phyloP scores from a whole-genome alignment of 2,797 vertebrate species.

The Alcedo atthis region DNA sequence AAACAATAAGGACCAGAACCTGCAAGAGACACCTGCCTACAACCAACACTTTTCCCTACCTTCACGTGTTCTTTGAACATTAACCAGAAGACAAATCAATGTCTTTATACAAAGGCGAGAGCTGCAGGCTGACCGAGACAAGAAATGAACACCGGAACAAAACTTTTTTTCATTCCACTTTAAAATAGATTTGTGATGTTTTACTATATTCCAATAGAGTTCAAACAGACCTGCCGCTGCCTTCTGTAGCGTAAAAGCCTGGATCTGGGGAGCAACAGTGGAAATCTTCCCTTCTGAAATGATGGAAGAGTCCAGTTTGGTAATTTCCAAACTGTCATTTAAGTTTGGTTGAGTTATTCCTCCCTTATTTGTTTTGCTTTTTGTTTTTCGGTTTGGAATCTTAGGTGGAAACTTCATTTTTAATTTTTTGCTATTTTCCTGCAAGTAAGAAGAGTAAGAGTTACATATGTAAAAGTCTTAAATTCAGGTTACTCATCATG shows the following conservation, averaged over 20 bases:
- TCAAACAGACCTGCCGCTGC: slow-evolving; percentile 90
- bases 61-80: neutral
- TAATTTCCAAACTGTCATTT: slow-evolving; percentile 95
- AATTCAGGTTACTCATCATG: neutral
- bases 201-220: neutral
- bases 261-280: slow-evolving; percentile 88
- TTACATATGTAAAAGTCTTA: neutral
- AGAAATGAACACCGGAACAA: neutral
- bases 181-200: neutral
- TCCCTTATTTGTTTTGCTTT: slow-evolving; percentile 95
- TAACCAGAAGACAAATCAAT: neutral
- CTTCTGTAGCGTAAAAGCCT: slow-evolving; percentile 89
- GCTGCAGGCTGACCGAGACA: neutral
- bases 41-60: neutral
- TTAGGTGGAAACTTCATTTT: slow-evolving; percentile 99
- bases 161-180: neutral
- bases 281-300: slow-evolving; percentile 87
- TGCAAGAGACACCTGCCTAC: neutral
- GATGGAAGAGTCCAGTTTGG: slow-evolving; percentile 90
- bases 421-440: slow-evolving; percentile 99
- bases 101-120: neutral
- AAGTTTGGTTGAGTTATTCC: slow-evolving; percentile 91
- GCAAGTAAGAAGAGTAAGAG: slow-evolving; percentile 23
- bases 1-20: neutral
- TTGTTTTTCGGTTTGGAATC: slow-evolving; percentile 97